phyloP scores from a whole-genome alignment of 2,113 vertebrate genomes.

The Pomatorhinus ruficollis region DNA sequence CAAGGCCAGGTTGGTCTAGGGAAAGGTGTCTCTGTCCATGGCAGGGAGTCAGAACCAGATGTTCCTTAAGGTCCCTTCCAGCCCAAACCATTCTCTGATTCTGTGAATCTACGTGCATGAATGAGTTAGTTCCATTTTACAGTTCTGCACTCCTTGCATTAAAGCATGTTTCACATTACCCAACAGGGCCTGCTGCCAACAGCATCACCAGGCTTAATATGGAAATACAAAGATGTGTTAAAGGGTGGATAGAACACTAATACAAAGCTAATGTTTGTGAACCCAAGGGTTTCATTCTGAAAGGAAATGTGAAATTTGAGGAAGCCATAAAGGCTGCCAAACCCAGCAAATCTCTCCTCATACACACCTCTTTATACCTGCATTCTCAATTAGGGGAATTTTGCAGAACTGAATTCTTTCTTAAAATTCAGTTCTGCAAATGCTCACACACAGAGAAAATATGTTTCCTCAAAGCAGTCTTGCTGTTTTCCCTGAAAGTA shows the following conservation, averaged over 20 bases:
- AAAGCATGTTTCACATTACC: neutral
- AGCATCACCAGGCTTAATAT: neutral
- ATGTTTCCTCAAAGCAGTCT: neutral
- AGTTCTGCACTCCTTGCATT: neutral
- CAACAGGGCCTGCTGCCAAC: neutral
- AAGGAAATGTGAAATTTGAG: neutral
- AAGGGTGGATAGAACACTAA: neutral
- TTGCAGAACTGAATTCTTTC: neutral
- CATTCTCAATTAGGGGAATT: neutral
- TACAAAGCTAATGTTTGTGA: slow-evolving; percentile 28
- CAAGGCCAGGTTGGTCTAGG: neutral
- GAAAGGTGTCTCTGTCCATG: neutral
- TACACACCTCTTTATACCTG: neutral
- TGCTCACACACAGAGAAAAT: neutral
- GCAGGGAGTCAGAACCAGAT: neutral
- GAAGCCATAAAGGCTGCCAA: neutral
- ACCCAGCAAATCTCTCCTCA: neutral
- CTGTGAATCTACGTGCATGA: neutral
- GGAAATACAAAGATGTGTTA: neutral
- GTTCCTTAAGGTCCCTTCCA: neutral
- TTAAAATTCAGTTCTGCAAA: neutral
- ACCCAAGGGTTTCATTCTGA: neutral
- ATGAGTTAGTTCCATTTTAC: neutral
- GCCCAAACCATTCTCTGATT: neutral
- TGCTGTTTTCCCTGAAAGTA: neutral